Conservation (phyloP, 2,797 vertebrate species). For the Gallirallus australis region DNA sequence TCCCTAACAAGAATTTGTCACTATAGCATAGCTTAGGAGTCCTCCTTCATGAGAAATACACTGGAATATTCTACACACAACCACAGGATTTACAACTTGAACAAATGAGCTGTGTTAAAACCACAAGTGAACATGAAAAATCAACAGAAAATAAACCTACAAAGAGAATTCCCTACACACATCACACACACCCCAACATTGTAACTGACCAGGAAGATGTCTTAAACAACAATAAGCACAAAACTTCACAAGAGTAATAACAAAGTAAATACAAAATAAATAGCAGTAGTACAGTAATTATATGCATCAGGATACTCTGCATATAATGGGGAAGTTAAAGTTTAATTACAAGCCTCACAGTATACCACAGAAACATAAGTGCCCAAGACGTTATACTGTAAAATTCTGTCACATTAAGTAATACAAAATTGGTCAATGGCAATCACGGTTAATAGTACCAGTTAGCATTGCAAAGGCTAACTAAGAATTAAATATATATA, state of each 20-base stretch:
- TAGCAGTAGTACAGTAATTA: neutral
- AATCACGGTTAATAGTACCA: neutral
- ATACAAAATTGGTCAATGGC: neutral
- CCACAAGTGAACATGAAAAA: neutral
- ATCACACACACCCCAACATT: rapidly evolving
- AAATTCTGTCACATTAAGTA: neutral
- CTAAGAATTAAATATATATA: neutral
- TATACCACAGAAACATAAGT: neutral
- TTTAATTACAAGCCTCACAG: neutral
- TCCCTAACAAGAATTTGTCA: neutral
- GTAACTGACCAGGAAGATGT: neutral
- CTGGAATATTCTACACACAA: neutral
- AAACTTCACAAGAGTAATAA: neutral
- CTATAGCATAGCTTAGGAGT: neutral
- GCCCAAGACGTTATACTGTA: neutral
- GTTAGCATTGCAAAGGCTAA: neutral
- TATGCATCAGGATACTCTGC: neutral
- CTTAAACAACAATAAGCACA: neutral
- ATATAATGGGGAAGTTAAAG: neutral
- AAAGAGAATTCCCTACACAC: neutral
- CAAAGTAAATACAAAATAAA: neutral
- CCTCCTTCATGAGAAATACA: neutral
- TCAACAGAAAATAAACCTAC: neutral
- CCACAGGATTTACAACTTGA: neutral
- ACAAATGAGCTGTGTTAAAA: neutral